Evolutionary conservation across 2,888 invertebrate species (phyloP).

Genomic region (Melipona bicolor): DNA sequence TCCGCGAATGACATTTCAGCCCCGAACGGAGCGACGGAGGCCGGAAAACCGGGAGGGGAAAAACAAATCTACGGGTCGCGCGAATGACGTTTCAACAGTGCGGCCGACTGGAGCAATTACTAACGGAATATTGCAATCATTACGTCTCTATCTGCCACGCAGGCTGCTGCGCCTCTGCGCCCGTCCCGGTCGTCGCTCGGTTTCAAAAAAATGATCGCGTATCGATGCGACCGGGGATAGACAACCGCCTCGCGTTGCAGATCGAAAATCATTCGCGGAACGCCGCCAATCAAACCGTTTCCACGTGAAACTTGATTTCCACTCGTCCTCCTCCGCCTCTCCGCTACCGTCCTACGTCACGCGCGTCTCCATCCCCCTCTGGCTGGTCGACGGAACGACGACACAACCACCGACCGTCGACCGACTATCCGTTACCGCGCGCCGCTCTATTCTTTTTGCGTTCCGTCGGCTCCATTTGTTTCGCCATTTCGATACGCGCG

Average conservation of each 20-base stretch:
- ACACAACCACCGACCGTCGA: conserved; percentile 40
- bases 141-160: conserved; percentile 76
- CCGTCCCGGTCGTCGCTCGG: conserved; percentile 47
- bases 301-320: conserved; percentile 68
- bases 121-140: conserved; percentile 85
- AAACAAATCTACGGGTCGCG: conserved; percentile 70
- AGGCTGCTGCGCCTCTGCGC: conserved; percentile 17
- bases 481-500: conserved; percentile 43
- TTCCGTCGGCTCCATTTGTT: conserved; percentile 37
- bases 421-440: conserved; percentile 40
- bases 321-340: conserved; percentile 17
- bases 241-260: conserved; percentile 63
- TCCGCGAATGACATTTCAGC: conserved; percentile 85
- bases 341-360: background rate
- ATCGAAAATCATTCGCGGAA: conserved; percentile 71
- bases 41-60: conserved; percentile 48
- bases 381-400: conserved; percentile 30
- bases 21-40: conserved; percentile 38
- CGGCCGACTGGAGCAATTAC: conserved; percentile 88
- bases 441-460: conserved; percentile 23
- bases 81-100: conserved; percentile 73
- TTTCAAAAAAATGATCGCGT: conserved; percentile 63
- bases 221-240: conserved; percentile 36
- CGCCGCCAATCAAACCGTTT: conserved; percentile 71
- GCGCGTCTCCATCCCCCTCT: background rate